Base-by-base conservation (phyloP, 2,113 vertebrate species). In the Trochalopteron elliotii region DNA sequence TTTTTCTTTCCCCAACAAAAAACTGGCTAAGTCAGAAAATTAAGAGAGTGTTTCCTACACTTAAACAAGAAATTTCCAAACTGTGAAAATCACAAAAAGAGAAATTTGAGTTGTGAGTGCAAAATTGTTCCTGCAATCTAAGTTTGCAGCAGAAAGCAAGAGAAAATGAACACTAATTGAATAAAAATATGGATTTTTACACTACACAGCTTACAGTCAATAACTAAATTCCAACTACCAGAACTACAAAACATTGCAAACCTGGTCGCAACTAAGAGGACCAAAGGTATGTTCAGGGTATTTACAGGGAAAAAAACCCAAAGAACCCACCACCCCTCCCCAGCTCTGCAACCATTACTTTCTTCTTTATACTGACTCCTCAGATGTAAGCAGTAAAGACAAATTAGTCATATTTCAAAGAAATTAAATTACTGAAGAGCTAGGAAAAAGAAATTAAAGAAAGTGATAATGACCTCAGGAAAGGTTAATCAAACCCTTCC, bases 401-500 rank as follows among this genome's bases (percentile, higher is more conserved):
- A 44, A 80, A 11, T 27, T 17, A 86, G 55, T 27, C 37, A 53
- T 16, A 23, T 17, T 64, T 88, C 7, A 76, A 85, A 87, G 27
- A 56, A 95, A 63, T 10, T 42, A 56, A 90, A 50, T 72, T 85
- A 79, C 42, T 67, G 68, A 78, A 89, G 7, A 79, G 10, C 28
- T 39, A 42, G 12, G 42, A 87, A 78, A 88, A 93, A 79, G 11
- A 82, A 82, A 81, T 39, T 50, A n/a, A 69, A 61, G 40, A 39
- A 65, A 79, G 50, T 55, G 24, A 57, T 85, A 89, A 84, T n/a
- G 45, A 83, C 64, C 61, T 87, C 72, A 71, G 39, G 18, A 94
- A 89, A 92, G 35, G 31, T 89, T 90, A 89, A 90, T 90, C 64
- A 78, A 47, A 83, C 14, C 15, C 21, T 5, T 50, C 61, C 16